phyloP scores from a whole-genome alignment of 2,113 vertebrate genomes.

The Pogona vitticeps region DNA sequence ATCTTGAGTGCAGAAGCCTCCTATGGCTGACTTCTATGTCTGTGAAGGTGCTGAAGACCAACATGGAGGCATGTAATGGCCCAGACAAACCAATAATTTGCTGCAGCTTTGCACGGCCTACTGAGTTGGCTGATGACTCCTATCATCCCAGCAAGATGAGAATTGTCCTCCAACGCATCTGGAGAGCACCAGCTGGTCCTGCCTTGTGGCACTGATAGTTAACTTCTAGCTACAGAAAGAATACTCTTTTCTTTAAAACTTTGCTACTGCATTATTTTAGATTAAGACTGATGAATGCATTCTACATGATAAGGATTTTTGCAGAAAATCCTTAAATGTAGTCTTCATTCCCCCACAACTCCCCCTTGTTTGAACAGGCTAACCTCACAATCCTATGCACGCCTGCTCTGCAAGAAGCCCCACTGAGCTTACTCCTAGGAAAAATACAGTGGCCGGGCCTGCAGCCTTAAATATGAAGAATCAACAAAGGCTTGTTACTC shows the following conservation, averaged over 20 bases:
- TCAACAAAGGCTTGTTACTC: background rate
- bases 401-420: background rate
- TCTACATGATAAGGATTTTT: background rate
- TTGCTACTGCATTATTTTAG: constrained; percentile 37
- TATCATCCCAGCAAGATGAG: too few species aligned
- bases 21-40: too few species aligned
- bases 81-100: too few species aligned
- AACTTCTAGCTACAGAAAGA: too few species aligned
- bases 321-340: background rate
- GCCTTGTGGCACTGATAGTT: too few species aligned
- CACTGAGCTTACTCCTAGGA: background rate
- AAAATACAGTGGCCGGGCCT: background rate
- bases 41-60: too few species aligned
- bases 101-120: too few species aligned
- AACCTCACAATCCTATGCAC: background rate
- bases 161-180: too few species aligned
- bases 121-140: too few species aligned
- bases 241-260: constrained; percentile 59
- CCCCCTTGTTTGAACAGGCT: background rate
- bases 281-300: background rate
- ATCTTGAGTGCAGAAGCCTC: too few species aligned
- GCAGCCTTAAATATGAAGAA: constrained; percentile 2
- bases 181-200: too few species aligned
- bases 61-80: too few species aligned
- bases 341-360: background rate